Conservation (phyloP, 1,140 invertebrate genomes). For the Drosophila navojoa region DNA sequence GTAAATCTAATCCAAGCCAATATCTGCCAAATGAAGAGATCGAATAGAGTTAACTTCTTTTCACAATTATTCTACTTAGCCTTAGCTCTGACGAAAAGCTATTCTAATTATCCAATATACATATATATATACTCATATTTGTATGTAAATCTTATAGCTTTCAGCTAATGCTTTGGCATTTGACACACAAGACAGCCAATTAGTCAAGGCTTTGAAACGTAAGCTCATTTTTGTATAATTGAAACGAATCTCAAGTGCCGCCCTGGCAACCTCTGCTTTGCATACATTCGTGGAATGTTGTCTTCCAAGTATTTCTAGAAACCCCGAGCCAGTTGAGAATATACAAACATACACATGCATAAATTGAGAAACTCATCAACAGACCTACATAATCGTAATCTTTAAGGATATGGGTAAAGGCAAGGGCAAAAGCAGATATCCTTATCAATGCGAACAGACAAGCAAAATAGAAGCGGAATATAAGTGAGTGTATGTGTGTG, state of each 20-base stretch:
- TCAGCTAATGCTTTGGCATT: too few species aligned
- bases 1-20: too few species aligned
- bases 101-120: too few species aligned
- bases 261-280: background rate
- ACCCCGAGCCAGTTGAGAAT: background rate
- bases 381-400: constrained; percentile 27
- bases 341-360: constrained; percentile 11
- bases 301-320: background rate
- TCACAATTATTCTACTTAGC: too few species aligned
- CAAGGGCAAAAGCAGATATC: background rate
- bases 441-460: constrained; percentile 29
- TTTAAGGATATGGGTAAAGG: constrained; percentile 1
- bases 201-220: background rate
- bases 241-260: background rate
- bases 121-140: too few species aligned
- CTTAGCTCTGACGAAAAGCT: too few species aligned
- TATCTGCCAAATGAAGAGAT: too few species aligned
- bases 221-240: background rate
- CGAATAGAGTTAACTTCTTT: too few species aligned
- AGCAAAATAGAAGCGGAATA: constrained; percentile 9
- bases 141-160: background rate
- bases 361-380: constrained; percentile 30
- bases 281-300: background rate
- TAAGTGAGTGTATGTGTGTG: background rate
- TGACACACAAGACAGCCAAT: constrained; percentile 1